phyloP scores from a whole-genome alignment of 2,888 invertebrate species.

The Cybosia mesomella region DNA sequence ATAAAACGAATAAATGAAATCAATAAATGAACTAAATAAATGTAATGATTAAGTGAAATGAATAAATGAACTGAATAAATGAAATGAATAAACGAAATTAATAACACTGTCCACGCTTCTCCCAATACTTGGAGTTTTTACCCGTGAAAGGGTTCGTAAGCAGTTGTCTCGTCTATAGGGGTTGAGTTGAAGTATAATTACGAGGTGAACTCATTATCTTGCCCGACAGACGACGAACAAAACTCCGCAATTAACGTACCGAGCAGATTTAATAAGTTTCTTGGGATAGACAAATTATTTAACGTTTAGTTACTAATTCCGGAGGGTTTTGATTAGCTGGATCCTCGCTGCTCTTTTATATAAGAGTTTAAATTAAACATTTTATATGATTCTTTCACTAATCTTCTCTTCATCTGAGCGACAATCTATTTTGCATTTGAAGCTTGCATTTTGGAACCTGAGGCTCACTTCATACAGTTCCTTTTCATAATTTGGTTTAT shows the following conservation, averaged over 20 bases:
- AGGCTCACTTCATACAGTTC: too few species aligned
- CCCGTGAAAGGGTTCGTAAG: constrained; percentile 38
- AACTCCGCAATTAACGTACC: constrained; percentile 41
- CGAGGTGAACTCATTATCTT: constrained; percentile 44
- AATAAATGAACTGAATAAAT: too few species aligned
- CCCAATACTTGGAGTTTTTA: background rate
- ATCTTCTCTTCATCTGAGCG: too few species aligned
- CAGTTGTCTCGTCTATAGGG: constrained; percentile 49
- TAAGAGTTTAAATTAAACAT: background rate
- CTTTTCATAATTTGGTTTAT: too few species aligned
- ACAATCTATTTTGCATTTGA: too few species aligned
- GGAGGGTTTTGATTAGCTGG: background rate
- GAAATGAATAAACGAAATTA: background rate
- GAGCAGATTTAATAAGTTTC: constrained; percentile 43
- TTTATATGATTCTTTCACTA: background rate
- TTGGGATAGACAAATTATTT: constrained; percentile 23
- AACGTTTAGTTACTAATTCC: constrained; percentile 7
- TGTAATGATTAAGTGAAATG: too few species aligned
- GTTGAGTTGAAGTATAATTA: constrained; percentile 45
- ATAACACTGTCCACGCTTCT: background rate
- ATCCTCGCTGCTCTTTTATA: background rate
- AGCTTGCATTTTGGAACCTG: too few species aligned
- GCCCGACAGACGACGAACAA: constrained; percentile 34
- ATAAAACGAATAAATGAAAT: too few species aligned
- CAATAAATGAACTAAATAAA: too few species aligned